These are phyloP conservation scores for Diachasmimorpha longicaudata DNA, from an alignment of 1,140 invertebrate genomes.

Conservation along the genomic window DNA sequence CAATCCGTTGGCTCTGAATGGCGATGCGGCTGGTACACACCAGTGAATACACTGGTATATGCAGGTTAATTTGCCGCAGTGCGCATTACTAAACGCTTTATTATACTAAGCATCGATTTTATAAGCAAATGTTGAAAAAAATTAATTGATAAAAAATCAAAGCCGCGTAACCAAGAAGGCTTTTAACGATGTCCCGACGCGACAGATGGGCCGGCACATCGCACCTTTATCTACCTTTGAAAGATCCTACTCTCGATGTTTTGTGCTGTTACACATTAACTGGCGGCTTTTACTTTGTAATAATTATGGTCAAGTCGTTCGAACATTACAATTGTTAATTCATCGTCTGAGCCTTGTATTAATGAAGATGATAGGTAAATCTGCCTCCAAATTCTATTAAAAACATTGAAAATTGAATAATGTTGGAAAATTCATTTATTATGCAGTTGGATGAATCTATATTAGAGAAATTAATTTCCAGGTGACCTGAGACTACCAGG, in stretches of 20 bases:
- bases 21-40: constrained; percentile 18
- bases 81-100: neutral
- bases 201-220: constrained; percentile 31
- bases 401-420: no score
- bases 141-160: neutral
- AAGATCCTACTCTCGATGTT: constrained; percentile 1
- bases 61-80: neutral
- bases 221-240: constrained; percentile 25
- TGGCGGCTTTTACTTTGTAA: constrained; percentile 36
- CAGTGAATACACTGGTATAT: neutral
- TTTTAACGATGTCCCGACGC: constrained; percentile 35
- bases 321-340: neutral
- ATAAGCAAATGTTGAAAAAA: constrained; percentile 2
- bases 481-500: constrained; percentile 54
- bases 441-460: neutral
- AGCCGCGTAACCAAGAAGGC: neutral
- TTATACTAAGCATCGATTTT: constrained; percentile 9
- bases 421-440: neutral
- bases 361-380: neutral
- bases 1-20: constrained; percentile 30
- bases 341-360: neutral
- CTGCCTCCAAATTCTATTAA: neutral
- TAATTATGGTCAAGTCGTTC: constrained; percentile 28
- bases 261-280: constrained; percentile 28
- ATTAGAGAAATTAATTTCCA: constrained; percentile 31